Evolutionary conservation across 2,888 invertebrate species (phyloP).

Genomic region (Limnephilus rhombicus): DNA sequence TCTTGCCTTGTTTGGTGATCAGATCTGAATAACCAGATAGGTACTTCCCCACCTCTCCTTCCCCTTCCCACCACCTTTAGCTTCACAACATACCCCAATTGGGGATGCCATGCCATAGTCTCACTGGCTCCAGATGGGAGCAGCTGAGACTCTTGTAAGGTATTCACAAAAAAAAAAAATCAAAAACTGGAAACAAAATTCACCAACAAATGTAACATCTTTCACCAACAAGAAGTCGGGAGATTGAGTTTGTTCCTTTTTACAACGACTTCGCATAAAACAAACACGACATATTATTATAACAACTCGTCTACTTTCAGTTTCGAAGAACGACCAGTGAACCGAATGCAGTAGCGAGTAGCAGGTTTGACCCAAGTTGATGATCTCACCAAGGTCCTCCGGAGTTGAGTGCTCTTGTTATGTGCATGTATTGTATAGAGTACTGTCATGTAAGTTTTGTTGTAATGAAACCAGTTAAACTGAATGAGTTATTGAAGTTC

Average conservation of each 20-base stretch:
- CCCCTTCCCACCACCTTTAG: too few relatives aligned
- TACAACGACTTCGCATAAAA: neutral
- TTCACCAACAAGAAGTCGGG: neutral
- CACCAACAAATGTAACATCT: too few relatives aligned
- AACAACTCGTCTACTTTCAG: neutral
- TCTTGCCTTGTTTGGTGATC: too few relatives aligned
- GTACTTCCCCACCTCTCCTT: too few relatives aligned
- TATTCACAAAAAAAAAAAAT: too few relatives aligned
- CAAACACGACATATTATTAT: neutral
- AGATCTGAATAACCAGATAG: too few relatives aligned
- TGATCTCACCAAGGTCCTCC: neutral
- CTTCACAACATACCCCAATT: too few relatives aligned
- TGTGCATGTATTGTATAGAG: neutral
- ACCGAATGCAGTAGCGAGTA: neutral
- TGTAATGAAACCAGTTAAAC: neutral
- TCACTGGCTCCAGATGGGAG: too few relatives aligned
- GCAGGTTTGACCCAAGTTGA: neutral
- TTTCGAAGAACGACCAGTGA: neutral
- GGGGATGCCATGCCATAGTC: too few relatives aligned
- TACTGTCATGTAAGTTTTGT: neutral
- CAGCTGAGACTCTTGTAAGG: too few relatives aligned
- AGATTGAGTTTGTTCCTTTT: neutral
- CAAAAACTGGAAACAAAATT: too few relatives aligned
- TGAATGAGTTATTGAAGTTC: neutral
- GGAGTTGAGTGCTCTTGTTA: neutral